Conservation (phyloP, 2,888 invertebrate genomes). For the Allygus modestus region DNA sequence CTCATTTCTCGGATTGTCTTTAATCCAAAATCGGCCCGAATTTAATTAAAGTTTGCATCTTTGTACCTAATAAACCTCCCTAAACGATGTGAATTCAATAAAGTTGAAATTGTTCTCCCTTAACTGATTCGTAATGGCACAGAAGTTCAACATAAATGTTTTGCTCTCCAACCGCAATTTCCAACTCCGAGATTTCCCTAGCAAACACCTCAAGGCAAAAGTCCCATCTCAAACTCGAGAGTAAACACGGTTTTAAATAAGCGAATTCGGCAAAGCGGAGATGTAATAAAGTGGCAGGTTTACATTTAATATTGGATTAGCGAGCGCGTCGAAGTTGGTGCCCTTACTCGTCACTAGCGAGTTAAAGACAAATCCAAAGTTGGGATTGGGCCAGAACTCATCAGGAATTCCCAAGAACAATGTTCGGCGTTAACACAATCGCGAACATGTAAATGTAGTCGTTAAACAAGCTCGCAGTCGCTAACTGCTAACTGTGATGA, state of each 20-base stretch:
- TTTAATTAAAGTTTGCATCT: too few relatives aligned
- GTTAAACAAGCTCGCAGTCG: conserved; percentile 34
- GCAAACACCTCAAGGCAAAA: neutral
- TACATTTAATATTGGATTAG: conserved; percentile 58
- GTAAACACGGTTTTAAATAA: conserved; percentile 41
- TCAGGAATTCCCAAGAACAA: conserved; percentile 54
- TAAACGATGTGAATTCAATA: too few relatives aligned
- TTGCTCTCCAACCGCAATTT: too few relatives aligned
- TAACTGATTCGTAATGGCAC: too few relatives aligned
- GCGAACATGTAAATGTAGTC: conserved; percentile 52
- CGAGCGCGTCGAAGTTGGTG: neutral
- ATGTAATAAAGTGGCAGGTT: conserved; percentile 48
- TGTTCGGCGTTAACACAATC: conserved; percentile 46
- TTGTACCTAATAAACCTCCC: too few relatives aligned
- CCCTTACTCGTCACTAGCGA: conserved; percentile 41
- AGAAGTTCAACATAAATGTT: too few relatives aligned
- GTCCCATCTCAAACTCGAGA: neutral
- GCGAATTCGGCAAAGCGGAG: neutral
- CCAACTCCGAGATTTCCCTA: neutral
- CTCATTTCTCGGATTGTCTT: too few relatives aligned
- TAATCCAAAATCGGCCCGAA: too few relatives aligned
- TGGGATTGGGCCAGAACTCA: conserved; percentile 52
- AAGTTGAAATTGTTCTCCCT: too few relatives aligned
- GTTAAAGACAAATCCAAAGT: conserved; percentile 59
- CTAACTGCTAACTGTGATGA: conserved; percentile 35